Percentiles rank a stretch among this genome's conserved stretches.
Evolutionary conservation across 2,888 invertebrate species (phyloP).

Genomic region (Drosophila atripex): DNA sequence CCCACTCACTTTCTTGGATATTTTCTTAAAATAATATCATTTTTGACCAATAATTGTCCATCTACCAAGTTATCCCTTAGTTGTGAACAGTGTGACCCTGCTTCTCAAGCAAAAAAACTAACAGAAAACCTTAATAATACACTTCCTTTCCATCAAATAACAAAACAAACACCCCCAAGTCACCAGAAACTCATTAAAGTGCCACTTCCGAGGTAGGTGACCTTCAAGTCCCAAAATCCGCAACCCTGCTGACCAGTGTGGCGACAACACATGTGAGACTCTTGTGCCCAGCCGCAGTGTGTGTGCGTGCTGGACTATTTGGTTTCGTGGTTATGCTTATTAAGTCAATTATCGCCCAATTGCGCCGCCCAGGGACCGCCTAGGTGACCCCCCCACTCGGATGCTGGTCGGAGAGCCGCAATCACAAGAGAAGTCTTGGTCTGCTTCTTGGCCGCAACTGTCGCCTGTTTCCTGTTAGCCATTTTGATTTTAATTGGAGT

Average conservation of each 20-base stretch:
- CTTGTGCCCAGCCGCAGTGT: slow-evolving; percentile 12
- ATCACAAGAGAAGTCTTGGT: not conserved
- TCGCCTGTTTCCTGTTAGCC: slow-evolving; percentile 55
- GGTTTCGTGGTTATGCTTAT: slow-evolving; percentile 77
- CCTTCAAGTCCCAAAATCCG: not conserved
- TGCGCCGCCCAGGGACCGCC: slow-evolving; percentile 47
- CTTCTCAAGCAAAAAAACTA: too few relatives aligned
- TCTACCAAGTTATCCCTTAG: too few relatives aligned
- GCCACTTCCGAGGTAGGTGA: too few relatives aligned
- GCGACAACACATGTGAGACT: slow-evolving; percentile 14
- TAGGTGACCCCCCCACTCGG: slow-evolving; percentile 37
- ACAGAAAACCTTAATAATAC: too few relatives aligned
- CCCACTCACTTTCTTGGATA: too few relatives aligned
- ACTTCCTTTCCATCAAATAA: too few relatives aligned
- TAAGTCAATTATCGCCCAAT: slow-evolving; percentile 77
- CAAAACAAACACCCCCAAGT: too few relatives aligned
- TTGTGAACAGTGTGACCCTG: too few relatives aligned
- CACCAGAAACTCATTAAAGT: too few relatives aligned
- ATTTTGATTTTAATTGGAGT: slow-evolving; percentile 72
- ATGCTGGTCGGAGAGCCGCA: not conserved
- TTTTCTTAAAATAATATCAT: too few relatives aligned
- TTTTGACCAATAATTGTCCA: too few relatives aligned
- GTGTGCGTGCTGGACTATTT: slow-evolving; percentile 51
- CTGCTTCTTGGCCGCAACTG: slow-evolving; percentile 5
- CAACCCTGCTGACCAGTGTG: slow-evolving; percentile 32